A percentile compares a stretch with the other conserved stretches of the same genome.
Evolutionary conservation across 1,140 invertebrate species (phyloP).

Genomic region (Brachionus rotundiformis): DNA sequence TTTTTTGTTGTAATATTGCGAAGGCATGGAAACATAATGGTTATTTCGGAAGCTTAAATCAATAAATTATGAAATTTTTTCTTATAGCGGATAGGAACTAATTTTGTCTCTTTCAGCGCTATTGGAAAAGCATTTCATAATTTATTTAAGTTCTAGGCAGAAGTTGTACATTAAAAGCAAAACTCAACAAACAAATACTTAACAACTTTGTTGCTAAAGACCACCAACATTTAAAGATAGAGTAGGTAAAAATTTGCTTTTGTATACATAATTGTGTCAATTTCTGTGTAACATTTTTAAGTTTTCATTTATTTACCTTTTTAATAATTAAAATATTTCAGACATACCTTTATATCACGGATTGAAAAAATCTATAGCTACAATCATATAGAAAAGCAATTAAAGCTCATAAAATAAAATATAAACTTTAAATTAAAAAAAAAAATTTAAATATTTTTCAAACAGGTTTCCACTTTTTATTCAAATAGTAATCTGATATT

Average conservation of each 20-base stretch:
- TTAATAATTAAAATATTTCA: constrained; percentile 27
- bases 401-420: constrained; percentile 15
- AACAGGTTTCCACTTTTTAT: constrained; percentile 6
- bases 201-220: neutral
- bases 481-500: neutral
- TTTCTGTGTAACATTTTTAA: constrained; percentile 8
- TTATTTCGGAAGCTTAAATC: constrained; percentile 1
- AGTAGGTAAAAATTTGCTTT: neutral
- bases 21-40: constrained; percentile 22
- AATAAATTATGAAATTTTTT: constrained; percentile 38
- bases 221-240: neutral
- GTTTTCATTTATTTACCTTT: constrained; percentile 20
- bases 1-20: neutral
- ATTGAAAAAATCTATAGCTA: constrained; percentile 31
- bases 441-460: neutral
- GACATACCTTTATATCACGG: neutral
- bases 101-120: neutral
- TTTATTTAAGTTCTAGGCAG: neutral
- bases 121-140: neutral
- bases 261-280: constrained; percentile 2
- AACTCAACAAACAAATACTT: neutral
- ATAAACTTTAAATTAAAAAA: neutral
- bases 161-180: neutral
- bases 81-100: neutral
- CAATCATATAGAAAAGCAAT: constrained; percentile 4